These are phyloP conservation scores for Antennarius maculatus DNA, from an alignment of 2,797 vertebrate species.

Conservation along the genomic window DNA sequence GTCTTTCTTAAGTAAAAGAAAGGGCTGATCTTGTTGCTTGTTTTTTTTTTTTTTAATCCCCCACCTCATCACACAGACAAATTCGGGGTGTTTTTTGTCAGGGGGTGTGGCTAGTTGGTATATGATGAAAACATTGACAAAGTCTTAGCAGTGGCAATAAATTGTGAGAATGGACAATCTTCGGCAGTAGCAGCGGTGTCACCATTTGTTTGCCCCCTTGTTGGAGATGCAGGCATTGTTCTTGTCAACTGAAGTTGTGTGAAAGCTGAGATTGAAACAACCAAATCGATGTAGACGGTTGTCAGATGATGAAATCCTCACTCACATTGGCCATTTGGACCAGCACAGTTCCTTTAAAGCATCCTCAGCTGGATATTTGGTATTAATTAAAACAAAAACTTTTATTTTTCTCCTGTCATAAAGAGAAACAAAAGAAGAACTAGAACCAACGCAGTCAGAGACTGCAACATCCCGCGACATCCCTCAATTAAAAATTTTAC, in stretches of 20 bases:
- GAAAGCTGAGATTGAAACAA: slow-evolving; percentile 64
- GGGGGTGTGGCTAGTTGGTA: slow-evolving; percentile 54
- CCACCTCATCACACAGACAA: slow-evolving; percentile 67
- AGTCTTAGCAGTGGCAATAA: slow-evolving; percentile 84
- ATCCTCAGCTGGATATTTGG: slow-evolving; percentile 25
- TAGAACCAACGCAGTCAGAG: no score
- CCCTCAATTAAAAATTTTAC: no score
- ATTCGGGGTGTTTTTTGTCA: slow-evolving; percentile 54
- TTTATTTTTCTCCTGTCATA: neutral
- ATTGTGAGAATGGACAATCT: slow-evolving; percentile 87
- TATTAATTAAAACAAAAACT: neutral
- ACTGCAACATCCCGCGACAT: no score
- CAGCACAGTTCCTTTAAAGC: neutral
- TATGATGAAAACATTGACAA: slow-evolving; percentile 83
- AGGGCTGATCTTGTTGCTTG: slow-evolving; percentile 78
- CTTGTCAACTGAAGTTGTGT: slow-evolving; percentile 82
- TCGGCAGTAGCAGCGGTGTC: slow-evolving; percentile 87
- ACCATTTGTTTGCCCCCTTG: slow-evolving; percentile 92
- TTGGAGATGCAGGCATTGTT: slow-evolving; percentile 80
- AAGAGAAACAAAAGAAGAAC: neutral
- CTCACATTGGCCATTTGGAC: neutral
- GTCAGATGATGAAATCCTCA: slow-evolving; percentile 9
- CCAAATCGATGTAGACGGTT: slow-evolving; percentile 8
- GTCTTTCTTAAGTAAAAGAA: slow-evolving; percentile 75
- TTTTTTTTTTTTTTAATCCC: slow-evolving; percentile 58